These are phyloP conservation scores for Myotis vivesi DNA, from an alignment of 2,797 vertebrate species.

Conservation along the genomic window DNA sequence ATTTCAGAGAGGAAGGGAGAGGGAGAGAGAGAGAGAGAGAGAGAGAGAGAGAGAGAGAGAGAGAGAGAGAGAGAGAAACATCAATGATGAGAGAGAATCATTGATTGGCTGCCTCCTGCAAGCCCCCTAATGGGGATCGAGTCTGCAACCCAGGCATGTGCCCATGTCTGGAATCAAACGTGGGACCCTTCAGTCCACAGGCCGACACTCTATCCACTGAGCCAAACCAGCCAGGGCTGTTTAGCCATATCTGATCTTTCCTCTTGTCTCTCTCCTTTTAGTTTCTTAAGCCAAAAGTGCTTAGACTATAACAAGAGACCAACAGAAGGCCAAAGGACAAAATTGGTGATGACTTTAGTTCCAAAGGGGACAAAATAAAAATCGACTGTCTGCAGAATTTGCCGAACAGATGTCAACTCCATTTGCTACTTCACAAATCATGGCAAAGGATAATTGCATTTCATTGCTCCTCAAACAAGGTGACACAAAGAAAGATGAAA, in stretches of 20 bases:
- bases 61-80: no score
- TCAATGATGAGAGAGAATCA: no score
- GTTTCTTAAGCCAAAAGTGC: slow-evolving; percentile 17
- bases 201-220: no score
- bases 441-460: slow-evolving; percentile 67
- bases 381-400: slow-evolving; percentile 59
- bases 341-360: slow-evolving; percentile 54
- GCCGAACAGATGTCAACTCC: slow-evolving; percentile 64
- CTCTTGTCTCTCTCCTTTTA: not conserved
- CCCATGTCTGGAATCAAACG: no score
- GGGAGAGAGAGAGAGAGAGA: no score
- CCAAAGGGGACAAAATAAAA: slow-evolving; percentile 48
- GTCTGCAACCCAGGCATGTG: no score
- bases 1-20: no score
- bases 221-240: no score
- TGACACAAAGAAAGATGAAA: slow-evolving; percentile 66
- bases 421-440: slow-evolving; percentile 73
- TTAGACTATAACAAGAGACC: not conserved
- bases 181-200: no score
- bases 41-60: no score
- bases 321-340: slow-evolving; percentile 59
- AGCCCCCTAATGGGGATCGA: no score
- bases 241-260: not conserved
- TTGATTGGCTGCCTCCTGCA: no score
- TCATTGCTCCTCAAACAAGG: slow-evolving; percentile 61